Conservation (phyloP, 1,140 invertebrate genomes). For the Rhyacophila brunnea region DNA sequence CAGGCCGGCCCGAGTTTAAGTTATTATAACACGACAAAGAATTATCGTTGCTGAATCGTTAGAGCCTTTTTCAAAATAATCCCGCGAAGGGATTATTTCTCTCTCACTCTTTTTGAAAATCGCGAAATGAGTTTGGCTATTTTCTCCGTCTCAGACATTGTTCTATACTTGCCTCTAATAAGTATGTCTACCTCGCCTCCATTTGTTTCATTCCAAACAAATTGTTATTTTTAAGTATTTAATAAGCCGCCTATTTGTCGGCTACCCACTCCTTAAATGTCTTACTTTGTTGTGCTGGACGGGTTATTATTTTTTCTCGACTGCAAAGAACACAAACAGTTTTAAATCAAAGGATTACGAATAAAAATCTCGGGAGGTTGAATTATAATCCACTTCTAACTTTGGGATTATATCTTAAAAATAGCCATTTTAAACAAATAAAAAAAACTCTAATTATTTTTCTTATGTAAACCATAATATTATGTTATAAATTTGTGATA, state of each 20-base stretch:
- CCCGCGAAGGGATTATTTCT: constrained; percentile 22
- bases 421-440: no score
- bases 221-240: constrained; percentile 21
- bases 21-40: constrained; percentile 33
- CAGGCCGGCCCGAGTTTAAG: constrained; percentile 11
- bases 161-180: constrained; percentile 14
- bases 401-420: no score
- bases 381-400: no score
- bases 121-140: background rate
- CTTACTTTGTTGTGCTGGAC: constrained; percentile 3
- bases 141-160: constrained; percentile 15
- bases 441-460: no score
- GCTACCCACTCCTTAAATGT: background rate
- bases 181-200: constrained; percentile 5
- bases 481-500: no score
- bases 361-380: no score
- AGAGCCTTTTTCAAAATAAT: constrained; percentile 32
- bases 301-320: background rate
- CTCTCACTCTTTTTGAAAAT: background rate
- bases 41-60: constrained; percentile 33
- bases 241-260: constrained; percentile 25
- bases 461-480: no score
- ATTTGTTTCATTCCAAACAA: constrained; percentile 19
- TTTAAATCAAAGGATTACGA: no score
- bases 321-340: no score